phyloP scores from a whole-genome alignment of 2,797 vertebrate genomes.

The Catostomus latipinnis region DNA sequence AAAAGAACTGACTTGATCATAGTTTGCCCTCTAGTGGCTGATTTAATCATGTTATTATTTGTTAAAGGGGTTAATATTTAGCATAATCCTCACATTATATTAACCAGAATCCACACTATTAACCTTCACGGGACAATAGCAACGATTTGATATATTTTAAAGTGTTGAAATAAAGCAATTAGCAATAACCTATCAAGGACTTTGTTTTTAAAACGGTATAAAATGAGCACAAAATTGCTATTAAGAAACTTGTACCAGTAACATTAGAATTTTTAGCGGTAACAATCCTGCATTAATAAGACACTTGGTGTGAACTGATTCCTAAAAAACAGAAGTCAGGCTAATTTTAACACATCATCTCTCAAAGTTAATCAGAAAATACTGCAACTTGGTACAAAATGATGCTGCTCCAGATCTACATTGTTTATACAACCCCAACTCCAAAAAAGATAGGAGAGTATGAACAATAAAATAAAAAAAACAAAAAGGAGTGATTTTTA shows the following conservation, averaged over 20 bases:
- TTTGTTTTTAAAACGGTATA: neutral
- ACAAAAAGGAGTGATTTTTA: too few relatives aligned
- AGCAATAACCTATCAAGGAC: neutral
- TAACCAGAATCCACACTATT: neutral
- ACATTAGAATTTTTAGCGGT: neutral
- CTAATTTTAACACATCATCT: too few relatives aligned
- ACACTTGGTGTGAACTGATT: constrained; percentile 19
- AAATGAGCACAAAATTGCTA: neutral
- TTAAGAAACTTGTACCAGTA: constrained; percentile 32
- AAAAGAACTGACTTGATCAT: neutral
- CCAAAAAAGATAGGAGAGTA: too few relatives aligned
- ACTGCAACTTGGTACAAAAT: neutral
- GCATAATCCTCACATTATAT: neutral
- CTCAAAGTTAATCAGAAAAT: neutral
- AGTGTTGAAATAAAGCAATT: neutral
- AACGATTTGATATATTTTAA: neutral
- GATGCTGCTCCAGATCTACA: neutral
- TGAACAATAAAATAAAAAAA: too few relatives aligned
- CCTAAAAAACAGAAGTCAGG: neutral
- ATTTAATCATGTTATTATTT: neutral
- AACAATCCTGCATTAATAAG: constrained; percentile 17
- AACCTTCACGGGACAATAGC: neutral
- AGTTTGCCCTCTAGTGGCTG: constrained; percentile 7
- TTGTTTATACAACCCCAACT: too few relatives aligned
- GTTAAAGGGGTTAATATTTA: neutral